Conservation (phyloP, 2,888 invertebrate species). For the Mycogona germanica region DNA sequence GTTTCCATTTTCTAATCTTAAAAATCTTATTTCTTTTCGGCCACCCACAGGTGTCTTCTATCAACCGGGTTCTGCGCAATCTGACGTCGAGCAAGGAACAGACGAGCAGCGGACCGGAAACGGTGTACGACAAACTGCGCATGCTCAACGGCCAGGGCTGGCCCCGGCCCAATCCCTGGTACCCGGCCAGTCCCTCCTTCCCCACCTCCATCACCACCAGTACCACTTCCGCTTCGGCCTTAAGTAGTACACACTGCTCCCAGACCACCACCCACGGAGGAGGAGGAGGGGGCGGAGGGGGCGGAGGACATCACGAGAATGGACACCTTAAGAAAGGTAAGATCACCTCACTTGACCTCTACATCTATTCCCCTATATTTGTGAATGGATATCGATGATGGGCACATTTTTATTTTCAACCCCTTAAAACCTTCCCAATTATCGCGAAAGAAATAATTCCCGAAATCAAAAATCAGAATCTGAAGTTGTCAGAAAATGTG, state of each 20-base stretch:
- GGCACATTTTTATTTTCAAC: too few relatives aligned
- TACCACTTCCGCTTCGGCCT: slow-evolving; percentile 16
- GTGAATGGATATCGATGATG: too few relatives aligned
- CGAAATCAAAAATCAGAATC: too few relatives aligned
- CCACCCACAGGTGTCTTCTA: slow-evolving; percentile 42
- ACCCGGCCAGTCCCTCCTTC: slow-evolving; percentile 15
- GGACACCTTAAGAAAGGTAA: slow-evolving; percentile 20
- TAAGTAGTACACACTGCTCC: slow-evolving; percentile 1
- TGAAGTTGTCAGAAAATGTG: too few relatives aligned
- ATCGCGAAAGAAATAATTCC: too few relatives aligned
- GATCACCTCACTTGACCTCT: too few relatives aligned
- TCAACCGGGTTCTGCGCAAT: slow-evolving; percentile 44
- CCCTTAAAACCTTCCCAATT: too few relatives aligned
- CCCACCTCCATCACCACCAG: slow-evolving; percentile 13
- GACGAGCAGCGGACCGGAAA: slow-evolving; percentile 34
- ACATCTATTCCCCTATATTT: too few relatives aligned
- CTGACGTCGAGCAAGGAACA: slow-evolving; percentile 38
- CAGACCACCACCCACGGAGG: not conserved
- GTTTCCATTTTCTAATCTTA: too few relatives aligned
- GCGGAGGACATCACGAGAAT: slow-evolving; percentile 13
- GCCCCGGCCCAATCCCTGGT: slow-evolving; percentile 20
- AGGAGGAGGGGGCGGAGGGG: not conserved
- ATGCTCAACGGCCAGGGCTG: slow-evolving; percentile 35
- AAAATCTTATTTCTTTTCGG: not conserved
- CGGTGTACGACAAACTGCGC: slow-evolving; percentile 36